Conservation (phyloP, 2,888 invertebrate genomes). For the Reticulitermes lucifugus region DNA sequence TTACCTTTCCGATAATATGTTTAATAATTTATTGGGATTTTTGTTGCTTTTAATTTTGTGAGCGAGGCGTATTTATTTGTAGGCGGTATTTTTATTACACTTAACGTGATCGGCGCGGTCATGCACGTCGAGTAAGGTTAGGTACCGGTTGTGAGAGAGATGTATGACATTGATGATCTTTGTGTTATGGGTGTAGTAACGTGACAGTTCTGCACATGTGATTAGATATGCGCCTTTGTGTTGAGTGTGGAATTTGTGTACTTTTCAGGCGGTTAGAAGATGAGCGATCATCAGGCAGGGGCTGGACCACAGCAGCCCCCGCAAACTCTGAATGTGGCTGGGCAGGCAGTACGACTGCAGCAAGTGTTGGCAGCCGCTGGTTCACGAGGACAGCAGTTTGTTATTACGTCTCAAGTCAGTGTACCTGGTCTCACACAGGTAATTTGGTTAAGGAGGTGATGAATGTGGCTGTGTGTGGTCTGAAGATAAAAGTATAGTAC, state of each 20-base stretch:
- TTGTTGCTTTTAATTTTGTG: too few species aligned
- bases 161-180: neutral
- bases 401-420: conserved; percentile 61
- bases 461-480: too few species aligned
- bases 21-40: neutral
- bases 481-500: too few species aligned
- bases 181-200: too few species aligned
- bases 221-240: too few species aligned
- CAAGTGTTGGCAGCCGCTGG: conserved; percentile 61
- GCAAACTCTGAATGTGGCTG: conserved; percentile 58
- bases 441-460: conserved; percentile 42
- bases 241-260: neutral
- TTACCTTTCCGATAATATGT: neutral
- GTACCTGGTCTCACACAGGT: conserved; percentile 69
- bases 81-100: neutral
- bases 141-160: neutral
- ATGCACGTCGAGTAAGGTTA: neutral
- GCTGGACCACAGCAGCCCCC: conserved; percentile 49
- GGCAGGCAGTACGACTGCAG: conserved; percentile 59
- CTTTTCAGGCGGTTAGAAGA: conserved; percentile 48
- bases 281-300: conserved; percentile 53
- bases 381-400: conserved; percentile 62
- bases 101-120: neutral
- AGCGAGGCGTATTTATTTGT: neutral
- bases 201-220: too few species aligned